Percentiles rank a stretch among this genome's conserved stretches.
These are phyloP conservation scores for Morpho achilles DNA, from an alignment of 2,888 invertebrate species.

Conservation along the genomic window DNA sequence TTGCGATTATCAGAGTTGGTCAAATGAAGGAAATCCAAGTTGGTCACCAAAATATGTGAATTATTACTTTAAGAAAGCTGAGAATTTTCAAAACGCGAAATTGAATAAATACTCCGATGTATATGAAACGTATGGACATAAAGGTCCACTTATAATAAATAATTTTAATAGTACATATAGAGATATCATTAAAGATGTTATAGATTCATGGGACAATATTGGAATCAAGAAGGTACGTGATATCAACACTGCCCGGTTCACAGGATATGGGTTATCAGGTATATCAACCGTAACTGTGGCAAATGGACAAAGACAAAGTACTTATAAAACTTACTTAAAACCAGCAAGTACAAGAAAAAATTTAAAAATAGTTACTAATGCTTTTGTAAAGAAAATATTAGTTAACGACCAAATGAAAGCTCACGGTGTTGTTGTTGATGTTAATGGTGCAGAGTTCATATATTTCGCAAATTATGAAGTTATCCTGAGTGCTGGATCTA, in stretches of 20 bases:
- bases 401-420: conserved; percentile 51
- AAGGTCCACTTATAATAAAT: conserved; percentile 66
- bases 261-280: conserved; percentile 58
- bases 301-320: conserved; percentile 65
- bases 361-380: conserved; percentile 59
- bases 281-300: conserved; percentile 62
- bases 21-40: conserved; percentile 66
- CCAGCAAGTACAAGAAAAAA: conserved; percentile 42
- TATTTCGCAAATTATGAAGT: conserved; percentile 57
- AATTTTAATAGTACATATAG: conserved; percentile 61
- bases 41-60: conserved; percentile 75
- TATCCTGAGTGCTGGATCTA: conserved; percentile 64
- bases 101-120: conserved; percentile 34
- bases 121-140: conserved; percentile 47
- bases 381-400: conserved; percentile 68
- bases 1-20: conserved; percentile 75
- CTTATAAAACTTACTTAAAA: conserved; percentile 67
- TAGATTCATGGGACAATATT: conserved; percentile 60
- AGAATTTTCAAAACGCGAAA: conserved; percentile 57
- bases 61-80: conserved; percentile 69
- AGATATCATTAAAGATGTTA: conserved; percentile 39
- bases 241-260: conserved; percentile 54
- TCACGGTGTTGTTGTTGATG: conserved; percentile 56
- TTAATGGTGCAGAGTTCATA: conserved; percentile 29
- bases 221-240: conserved; percentile 56